phyloP scores from a whole-genome alignment of 2,888 invertebrate genomes.

The Willowsia nigromaculata region DNA sequence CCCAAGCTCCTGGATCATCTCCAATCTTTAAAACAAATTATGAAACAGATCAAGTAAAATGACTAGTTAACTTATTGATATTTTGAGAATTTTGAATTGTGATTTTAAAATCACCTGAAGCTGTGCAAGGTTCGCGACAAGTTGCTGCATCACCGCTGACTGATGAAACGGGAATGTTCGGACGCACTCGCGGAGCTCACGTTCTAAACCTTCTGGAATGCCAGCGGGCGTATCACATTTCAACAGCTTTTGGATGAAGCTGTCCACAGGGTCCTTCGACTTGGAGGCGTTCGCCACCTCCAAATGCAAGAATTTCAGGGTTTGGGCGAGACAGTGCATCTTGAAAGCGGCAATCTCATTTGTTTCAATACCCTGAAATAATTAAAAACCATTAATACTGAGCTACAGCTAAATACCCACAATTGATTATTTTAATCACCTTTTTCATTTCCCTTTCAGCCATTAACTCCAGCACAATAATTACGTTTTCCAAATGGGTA shows the following conservation, averaged over 20 bases:
- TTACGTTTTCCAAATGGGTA: slow-evolving; percentile 87
- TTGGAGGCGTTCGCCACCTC: slow-evolving; percentile 80
- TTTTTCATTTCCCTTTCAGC: slow-evolving; percentile 92
- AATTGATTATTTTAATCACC: slow-evolving; percentile 72
- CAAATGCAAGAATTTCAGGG: slow-evolving; percentile 85
- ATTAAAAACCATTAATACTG: neutral
- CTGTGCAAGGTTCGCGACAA: slow-evolving; percentile 79
- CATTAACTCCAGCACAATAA: slow-evolving; percentile 90
- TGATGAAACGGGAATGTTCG: slow-evolving; percentile 95
- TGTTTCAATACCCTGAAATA: slow-evolving; percentile 85
- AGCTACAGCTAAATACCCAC: neutral
- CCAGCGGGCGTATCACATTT: slow-evolving; percentile 83
- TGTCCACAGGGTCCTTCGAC: slow-evolving; percentile 85
- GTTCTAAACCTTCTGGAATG: slow-evolving; percentile 84
- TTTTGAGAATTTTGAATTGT: neutral
- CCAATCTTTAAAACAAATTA: slow-evolving; percentile 70
- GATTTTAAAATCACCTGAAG: slow-evolving; percentile 69
- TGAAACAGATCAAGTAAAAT: neutral
- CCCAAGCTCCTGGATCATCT: slow-evolving; percentile 80
- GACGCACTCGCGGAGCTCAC: slow-evolving; percentile 91
- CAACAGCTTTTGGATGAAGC: slow-evolving; percentile 88
- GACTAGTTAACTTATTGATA: too few relatives aligned
- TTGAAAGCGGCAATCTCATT: slow-evolving; percentile 96
- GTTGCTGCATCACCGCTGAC: slow-evolving; percentile 92
- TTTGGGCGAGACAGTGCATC: slow-evolving; percentile 87